Percentiles rank a stretch among this genome's conserved stretches.
Evolutionary conservation across 2,888 invertebrate genomes (phyloP).

Genomic region (Cabera pusaria): DNA sequence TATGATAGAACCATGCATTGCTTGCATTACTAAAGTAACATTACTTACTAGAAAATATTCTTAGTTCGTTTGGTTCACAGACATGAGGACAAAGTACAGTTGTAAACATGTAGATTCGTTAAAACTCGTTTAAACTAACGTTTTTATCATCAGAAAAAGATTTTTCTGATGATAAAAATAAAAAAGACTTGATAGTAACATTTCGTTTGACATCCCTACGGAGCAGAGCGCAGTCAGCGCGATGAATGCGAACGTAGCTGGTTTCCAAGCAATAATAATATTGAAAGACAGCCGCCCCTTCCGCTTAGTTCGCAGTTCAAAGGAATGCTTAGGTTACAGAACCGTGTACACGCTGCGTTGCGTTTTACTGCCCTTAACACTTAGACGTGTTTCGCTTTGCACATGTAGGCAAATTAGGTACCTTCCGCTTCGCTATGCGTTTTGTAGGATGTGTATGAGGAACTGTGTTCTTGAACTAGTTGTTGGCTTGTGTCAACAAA

Average conservation of each 20-base stretch:
- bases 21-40: no score
- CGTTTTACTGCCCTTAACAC: conserved; percentile 32
- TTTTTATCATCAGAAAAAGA: no score
- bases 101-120: no score
- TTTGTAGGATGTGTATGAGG: conserved; percentile 4
- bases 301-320: conserved; percentile 50
- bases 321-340: conserved; percentile 55
- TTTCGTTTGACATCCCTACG: conserved; percentile 24
- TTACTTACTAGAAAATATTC: no score
- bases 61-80: no score
- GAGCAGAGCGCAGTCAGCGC: conserved; percentile 26
- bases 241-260: conserved; percentile 41
- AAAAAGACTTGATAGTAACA: not conserved
- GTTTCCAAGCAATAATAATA: conserved; percentile 56
- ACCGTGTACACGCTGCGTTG: conserved; percentile 10
- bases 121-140: no score
- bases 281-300: conserved; percentile 57
- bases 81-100: no score
- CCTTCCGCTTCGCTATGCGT: conserved; percentile 11
- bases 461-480: conserved; percentile 17
- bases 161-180: no score
- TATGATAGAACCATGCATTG: no score
- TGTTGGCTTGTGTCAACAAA: no score
- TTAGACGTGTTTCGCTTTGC: conserved; percentile 11
- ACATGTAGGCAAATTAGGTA: conserved; percentile 8